phyloP scores from a whole-genome alignment of 1,140 invertebrate species.

The Lanistes nyassanus region DNA sequence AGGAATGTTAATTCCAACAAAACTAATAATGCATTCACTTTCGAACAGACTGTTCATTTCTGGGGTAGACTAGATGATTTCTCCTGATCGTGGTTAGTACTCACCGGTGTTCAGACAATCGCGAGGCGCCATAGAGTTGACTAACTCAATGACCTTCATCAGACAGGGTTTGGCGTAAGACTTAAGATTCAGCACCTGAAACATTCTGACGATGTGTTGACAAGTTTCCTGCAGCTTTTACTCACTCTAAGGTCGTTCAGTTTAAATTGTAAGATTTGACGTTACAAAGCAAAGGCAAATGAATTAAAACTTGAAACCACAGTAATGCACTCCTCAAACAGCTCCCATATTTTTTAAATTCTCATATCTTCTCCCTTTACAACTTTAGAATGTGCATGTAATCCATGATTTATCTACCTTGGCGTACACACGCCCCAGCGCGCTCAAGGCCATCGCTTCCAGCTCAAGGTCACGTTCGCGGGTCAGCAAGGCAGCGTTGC shows the following conservation, averaged over 20 bases:
- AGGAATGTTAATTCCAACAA: too few species aligned
- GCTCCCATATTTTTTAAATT: too few species aligned
- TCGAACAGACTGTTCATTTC: background rate
- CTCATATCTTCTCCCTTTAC: too few species aligned
- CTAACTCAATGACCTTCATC: constrained; percentile 34
- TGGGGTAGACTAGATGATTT: background rate
- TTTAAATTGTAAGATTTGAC: too few species aligned
- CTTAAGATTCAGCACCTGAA: constrained; percentile 40
- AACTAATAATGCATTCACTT: too few species aligned
- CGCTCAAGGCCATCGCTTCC: constrained; percentile 37
- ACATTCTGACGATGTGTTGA: background rate
- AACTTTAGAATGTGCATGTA: too few species aligned
- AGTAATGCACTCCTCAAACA: too few species aligned
- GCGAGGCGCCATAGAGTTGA: constrained; percentile 32
- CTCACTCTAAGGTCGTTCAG: too few species aligned
- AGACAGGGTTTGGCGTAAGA: constrained; percentile 35
- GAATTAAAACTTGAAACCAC: too few species aligned
- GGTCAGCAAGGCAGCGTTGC: constrained; percentile 36
- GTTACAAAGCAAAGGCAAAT: too few species aligned
- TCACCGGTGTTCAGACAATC: constrained; percentile 30
- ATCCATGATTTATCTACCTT: background rate
- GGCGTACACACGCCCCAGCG: constrained; percentile 37
- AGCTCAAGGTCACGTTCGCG: constrained; percentile 42
- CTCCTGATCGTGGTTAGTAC: too few species aligned
- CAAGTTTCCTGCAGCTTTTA: too few species aligned